A percentile compares a stretch with the other conserved stretches of the same genome.
These are phyloP conservation scores for Phragmatobia fuliginosa DNA, from an alignment of 2,888 invertebrate genomes.

Conservation along the genomic window DNA sequence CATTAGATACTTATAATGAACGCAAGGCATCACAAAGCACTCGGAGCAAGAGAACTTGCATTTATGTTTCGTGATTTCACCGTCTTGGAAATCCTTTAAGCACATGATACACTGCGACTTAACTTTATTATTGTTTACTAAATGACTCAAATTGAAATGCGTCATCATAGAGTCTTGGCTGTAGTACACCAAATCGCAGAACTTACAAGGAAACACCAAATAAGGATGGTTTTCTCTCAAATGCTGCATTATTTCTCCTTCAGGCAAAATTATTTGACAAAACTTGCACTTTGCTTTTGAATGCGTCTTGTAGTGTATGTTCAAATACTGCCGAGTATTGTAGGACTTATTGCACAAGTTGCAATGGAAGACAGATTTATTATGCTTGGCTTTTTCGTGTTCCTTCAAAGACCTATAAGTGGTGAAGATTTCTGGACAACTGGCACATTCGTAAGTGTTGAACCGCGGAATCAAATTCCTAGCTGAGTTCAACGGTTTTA, in stretches of 20 bases:
- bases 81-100: slow-evolving; percentile 53
- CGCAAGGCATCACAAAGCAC: slow-evolving; percentile 61
- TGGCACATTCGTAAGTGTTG: slow-evolving; percentile 56
- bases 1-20: slow-evolving; percentile 64
- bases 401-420: slow-evolving; percentile 58
- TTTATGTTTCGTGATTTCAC: slow-evolving; percentile 57
- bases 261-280: slow-evolving; percentile 55
- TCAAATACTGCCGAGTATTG: slow-evolving; percentile 61
- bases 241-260: slow-evolving; percentile 57
- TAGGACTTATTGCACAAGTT: slow-evolving; percentile 61
- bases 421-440: slow-evolving; percentile 61
- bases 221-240: slow-evolving; percentile 57
- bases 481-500: slow-evolving; percentile 47
- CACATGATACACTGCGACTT: slow-evolving; percentile 64
- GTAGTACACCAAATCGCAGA: slow-evolving; percentile 63
- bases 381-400: slow-evolving; percentile 62
- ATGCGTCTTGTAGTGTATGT: slow-evolving; percentile 63
- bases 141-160: slow-evolving; percentile 60
- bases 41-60: slow-evolving; percentile 67
- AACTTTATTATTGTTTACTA: slow-evolving; percentile 41
- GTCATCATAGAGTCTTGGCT: slow-evolving; percentile 54
- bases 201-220: slow-evolving; percentile 56
- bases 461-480: slow-evolving; percentile 44
- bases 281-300: slow-evolving; percentile 58
- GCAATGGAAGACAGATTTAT: slow-evolving; percentile 55